Evolutionary conservation across 1,140 invertebrate genomes (phyloP).

Genomic region (Penaeus indicus): DNA sequence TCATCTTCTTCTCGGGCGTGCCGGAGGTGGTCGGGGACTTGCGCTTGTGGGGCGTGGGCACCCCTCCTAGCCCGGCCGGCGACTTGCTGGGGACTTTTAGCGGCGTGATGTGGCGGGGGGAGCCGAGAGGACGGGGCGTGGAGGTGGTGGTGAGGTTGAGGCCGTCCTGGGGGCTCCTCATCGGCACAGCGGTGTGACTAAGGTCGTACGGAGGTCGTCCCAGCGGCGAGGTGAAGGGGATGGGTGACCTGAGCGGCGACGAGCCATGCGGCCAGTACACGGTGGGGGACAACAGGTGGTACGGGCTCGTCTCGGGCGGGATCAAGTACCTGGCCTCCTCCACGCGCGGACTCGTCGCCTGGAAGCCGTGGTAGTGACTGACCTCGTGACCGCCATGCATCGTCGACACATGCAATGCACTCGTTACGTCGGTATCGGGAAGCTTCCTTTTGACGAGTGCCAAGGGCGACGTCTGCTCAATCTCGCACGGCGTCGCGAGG

Average conservation of each 20-base stretch:
- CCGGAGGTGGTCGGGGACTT: constrained; percentile 56
- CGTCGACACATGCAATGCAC: constrained; percentile 18
- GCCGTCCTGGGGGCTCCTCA: constrained; percentile 50
- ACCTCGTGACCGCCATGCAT: constrained; percentile 25
- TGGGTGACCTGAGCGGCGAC: constrained; percentile 60
- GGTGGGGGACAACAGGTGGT: constrained; percentile 66
- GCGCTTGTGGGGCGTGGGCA: constrained; percentile 59
- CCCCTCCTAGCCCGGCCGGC: constrained; percentile 9
- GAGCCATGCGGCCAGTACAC: constrained; percentile 66
- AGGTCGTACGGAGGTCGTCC: constrained; percentile 57
- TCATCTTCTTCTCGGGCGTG: constrained; percentile 64
- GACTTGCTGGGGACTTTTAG: constrained; percentile 49
- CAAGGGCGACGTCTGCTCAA: constrained; percentile 47
- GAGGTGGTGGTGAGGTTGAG: constrained; percentile 62
- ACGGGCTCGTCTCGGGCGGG: constrained; percentile 62
- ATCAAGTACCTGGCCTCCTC: constrained; percentile 57
- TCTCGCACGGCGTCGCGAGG: constrained; percentile 4
- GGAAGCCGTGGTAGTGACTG: constrained; percentile 52
- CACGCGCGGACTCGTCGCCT: constrained; percentile 49
- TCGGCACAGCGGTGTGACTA: constrained; percentile 37
- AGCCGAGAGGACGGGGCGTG: constrained; percentile 43
- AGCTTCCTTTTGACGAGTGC: constrained; percentile 51
- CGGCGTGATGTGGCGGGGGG: constrained; percentile 49
- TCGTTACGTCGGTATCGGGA: background rate
- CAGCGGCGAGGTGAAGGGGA: constrained; percentile 62